A percentile compares a stretch with the other conserved stretches of the same genome.
Conservation (phyloP, 2,113 vertebrate species). For the Polypterus bichir region DNA sequence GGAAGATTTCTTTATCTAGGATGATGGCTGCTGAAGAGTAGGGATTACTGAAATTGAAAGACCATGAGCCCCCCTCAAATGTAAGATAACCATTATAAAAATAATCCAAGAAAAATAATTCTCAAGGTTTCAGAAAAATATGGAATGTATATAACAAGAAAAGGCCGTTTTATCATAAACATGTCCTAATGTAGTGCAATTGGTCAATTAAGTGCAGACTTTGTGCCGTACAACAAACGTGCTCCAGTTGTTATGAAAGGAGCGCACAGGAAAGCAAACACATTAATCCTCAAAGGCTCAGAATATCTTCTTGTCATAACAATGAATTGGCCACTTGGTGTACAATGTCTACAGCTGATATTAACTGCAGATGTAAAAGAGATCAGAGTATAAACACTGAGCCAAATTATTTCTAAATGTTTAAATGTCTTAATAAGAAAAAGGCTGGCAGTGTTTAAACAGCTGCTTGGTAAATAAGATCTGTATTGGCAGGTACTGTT, state of each 20-base stretch:
- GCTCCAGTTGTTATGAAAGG: conserved; percentile 38
- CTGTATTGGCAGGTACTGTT: conserved; percentile 41
- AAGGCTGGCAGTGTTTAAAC: conserved; percentile 50
- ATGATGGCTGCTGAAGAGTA: too few relatives aligned
- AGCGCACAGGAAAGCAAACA: conserved; percentile 48
- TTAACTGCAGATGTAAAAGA: conserved; percentile 52
- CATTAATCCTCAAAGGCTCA: conserved; percentile 53
- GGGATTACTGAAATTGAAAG: too few relatives aligned
- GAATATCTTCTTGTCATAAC: conserved; percentile 53
- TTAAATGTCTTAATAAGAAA: conserved; percentile 49
- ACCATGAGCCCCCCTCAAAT: too few relatives aligned
- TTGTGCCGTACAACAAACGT: conserved; percentile 21
- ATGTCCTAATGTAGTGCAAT: conserved; percentile 23
- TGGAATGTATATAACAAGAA: conserved; percentile 33
- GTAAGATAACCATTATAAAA: neutral
- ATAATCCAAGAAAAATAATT: conserved; percentile 22
- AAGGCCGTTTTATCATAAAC: conserved; percentile 46
- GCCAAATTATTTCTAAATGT: conserved; percentile 48
- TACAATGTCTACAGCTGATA: conserved; percentile 40
- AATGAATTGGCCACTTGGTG: conserved; percentile 44
- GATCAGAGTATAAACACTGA: conserved; percentile 47
- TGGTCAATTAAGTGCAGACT: conserved; percentile 34
- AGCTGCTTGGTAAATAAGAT: conserved; percentile 56
- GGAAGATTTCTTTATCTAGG: too few relatives aligned
- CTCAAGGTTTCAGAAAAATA: conserved; percentile 18